Evolutionary conservation across 2,113 vertebrate species (phyloP).

Genomic region (Trogon surrucura): DNA sequence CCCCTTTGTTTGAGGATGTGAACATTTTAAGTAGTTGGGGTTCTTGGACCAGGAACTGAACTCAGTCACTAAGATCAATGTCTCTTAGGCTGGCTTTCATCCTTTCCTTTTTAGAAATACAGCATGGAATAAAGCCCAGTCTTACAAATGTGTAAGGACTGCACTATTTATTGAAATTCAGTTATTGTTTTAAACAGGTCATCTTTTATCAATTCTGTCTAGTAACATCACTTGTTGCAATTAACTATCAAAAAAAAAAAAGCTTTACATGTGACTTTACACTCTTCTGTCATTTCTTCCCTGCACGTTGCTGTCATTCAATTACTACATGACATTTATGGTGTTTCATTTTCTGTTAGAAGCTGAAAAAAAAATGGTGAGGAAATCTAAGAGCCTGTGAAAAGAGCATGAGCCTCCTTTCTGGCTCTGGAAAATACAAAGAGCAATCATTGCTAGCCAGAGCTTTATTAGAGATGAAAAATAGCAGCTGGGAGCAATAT

Average conservation of each 20-base stretch:
- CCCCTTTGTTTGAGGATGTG: neutral
- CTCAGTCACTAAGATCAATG: neutral
- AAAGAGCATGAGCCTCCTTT: slow-evolving; percentile 17
- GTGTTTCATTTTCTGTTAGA: slow-evolving; percentile 4
- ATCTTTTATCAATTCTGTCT: neutral
- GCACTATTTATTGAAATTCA: neutral
- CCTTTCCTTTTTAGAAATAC: neutral
- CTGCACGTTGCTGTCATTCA: neutral
- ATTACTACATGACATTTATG: neutral
- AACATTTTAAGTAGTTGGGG: neutral
- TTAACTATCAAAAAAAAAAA: neutral
- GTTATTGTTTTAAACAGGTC: neutral
- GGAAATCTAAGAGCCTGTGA: slow-evolving; percentile 13
- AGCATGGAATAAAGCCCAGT: neutral
- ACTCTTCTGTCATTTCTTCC: neutral
- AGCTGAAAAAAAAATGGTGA: neutral
- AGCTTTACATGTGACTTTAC: neutral
- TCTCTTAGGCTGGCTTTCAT: neutral
- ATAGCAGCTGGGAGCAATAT: neutral
- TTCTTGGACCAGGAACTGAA: neutral
- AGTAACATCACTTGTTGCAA: neutral
- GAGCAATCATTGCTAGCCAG: neutral
- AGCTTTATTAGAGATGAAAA: slow-evolving; percentile 21
- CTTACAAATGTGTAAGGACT: neutral
- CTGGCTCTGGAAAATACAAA: neutral